phyloP scores from a whole-genome alignment of 2,888 invertebrate species.

The Coenonympha glycerion region DNA sequence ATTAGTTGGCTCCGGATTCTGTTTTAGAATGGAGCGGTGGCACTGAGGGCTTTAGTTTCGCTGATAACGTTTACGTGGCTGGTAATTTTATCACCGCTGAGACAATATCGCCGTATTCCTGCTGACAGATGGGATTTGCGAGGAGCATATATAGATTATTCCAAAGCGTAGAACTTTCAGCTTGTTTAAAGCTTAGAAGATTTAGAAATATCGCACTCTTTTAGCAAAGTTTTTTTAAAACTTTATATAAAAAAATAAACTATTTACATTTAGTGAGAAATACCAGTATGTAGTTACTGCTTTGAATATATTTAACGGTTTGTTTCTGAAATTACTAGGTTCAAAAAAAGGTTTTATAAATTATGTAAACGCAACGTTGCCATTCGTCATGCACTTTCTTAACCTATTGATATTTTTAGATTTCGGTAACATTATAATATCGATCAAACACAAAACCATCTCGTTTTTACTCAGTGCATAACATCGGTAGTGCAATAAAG shows the following conservation, averaged over 20 bases:
- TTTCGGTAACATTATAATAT: background rate
- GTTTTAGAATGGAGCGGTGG: conserved; percentile 23
- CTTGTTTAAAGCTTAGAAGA: conserved; percentile 10
- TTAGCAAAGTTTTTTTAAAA: background rate
- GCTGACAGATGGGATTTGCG: conserved; percentile 44
- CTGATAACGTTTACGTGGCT: conserved; percentile 48
- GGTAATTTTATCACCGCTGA: conserved; percentile 48
- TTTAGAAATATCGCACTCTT: background rate
- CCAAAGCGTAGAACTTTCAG: conserved; percentile 24
- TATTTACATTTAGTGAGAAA: no score
- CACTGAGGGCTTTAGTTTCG: conserved; percentile 22
- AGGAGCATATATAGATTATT: conserved; percentile 29
- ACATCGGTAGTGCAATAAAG: conserved; percentile 56
- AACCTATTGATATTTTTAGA: no score
- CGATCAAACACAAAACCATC: conserved; percentile 54
- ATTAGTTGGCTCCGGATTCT: conserved; percentile 23
- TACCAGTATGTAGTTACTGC: background rate
- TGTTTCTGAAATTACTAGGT: no score
- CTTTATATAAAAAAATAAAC: no score
- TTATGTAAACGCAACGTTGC: no score
- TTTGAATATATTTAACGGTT: no score
- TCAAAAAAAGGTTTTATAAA: no score
- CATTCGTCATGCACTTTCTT: background rate
- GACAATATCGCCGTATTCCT: conserved; percentile 45
- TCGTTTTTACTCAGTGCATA: conserved; percentile 40